A percentile compares a stretch with the other conserved stretches of the same genome.
Evolutionary conservation across 1,140 invertebrate species (phyloP).

Genomic region (Tetramorium parvispinum): DNA sequence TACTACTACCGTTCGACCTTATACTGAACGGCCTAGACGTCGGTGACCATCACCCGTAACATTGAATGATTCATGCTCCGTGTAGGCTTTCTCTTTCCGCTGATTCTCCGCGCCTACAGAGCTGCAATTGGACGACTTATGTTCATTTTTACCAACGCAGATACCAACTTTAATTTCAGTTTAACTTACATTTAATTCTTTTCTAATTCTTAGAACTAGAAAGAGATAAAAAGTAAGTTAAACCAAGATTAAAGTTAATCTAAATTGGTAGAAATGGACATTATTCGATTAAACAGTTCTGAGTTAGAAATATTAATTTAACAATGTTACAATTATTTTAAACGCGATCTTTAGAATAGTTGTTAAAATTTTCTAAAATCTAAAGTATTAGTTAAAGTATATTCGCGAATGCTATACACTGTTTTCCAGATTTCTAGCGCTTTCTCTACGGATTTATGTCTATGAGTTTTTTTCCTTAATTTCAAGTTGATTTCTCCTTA

Average conservation of each 20-base stretch:
- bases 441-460: constrained; percentile 20
- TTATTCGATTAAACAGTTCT: neutral
- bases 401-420: neutral
- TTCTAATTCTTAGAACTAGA: no score
- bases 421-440: constrained; percentile 20
- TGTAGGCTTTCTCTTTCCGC: constrained; percentile 77
- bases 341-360: neutral
- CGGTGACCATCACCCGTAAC: constrained; percentile 52
- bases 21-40: constrained; percentile 18
- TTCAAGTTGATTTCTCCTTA: neutral
- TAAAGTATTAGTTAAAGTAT: neutral
- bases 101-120: constrained; percentile 33
- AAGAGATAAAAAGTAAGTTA: no score
- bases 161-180: no score
- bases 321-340: neutral
- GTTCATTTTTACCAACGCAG: no score
- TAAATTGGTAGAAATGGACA: no score
- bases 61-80: constrained; percentile 26
- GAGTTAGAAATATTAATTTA: neutral
- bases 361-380: neutral
- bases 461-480: neutral
- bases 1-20: constrained; percentile 66
- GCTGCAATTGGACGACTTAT: neutral
- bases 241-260: no score
- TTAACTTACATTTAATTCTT: no score